Evolutionary conservation across 1,140 invertebrate genomes (phyloP), one percentile per base, ranked within the genome.

Genomic region (Elymnias hypermnestra): DNA sequence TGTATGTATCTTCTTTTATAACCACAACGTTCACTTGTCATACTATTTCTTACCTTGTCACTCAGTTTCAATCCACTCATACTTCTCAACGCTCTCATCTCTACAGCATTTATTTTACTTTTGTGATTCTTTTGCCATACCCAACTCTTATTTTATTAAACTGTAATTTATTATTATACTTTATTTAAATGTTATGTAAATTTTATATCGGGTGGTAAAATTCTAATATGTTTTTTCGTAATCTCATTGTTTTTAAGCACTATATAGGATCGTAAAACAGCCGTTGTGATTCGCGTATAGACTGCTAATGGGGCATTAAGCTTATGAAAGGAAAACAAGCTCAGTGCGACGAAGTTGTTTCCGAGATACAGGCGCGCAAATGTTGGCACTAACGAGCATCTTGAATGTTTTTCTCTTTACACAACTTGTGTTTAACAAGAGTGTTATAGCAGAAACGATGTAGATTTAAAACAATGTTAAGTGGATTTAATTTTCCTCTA

Each of bases 231-330:
- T 26, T 26, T 26, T 26, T 26, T n/a, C n/a, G n/a, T 9, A 26
- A 26, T 26, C 25, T 26, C 25, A 26, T 26, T n/a, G 25, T 26
- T 26, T 26, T 26, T 9, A 21, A 26, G 25, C 25, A 26, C 25
- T 26, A 26, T 26, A 9, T 9, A 26, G n/a, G n/a, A 26, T 31
- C 28, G 28, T 31, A 31, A 31, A 5, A 33, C n/a, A 5, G 29
- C 29, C 14, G 29, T 33, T 33, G 13, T 33, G 29, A 14, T 15
- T 33, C 14, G 13, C 29, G 29, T 15, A 7, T 14, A 33, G 12
- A 33, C 29, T 33, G 29, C 29, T 33, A 33, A 33, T 33, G 29
- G 29, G 29, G 29, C 29, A 33, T 33, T 33, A 33, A 33, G 29
- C 29, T 33, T 33, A 33, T 33, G 29, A 33, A 33, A 33, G 29